These are phyloP conservation scores for Chironomus striatipennis DNA, from an alignment of 1,140 invertebrate species.

Conservation along the genomic window DNA sequence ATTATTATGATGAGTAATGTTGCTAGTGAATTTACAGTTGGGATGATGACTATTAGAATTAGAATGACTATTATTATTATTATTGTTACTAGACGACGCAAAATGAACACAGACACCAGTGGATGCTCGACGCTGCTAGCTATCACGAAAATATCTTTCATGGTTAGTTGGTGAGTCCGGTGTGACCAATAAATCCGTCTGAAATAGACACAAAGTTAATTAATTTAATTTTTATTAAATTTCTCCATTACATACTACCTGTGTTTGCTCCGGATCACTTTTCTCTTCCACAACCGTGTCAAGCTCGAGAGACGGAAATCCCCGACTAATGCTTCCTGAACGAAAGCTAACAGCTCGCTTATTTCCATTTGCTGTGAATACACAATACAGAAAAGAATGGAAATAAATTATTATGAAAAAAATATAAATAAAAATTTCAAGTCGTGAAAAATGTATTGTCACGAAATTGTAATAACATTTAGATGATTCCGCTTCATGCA, in stretches of 20 bases:
- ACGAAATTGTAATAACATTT: background rate
- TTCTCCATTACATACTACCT: slow-evolving; percentile 31
- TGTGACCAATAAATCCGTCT: slow-evolving; percentile 24
- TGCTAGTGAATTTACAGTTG: background rate
- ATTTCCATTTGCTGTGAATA: slow-evolving; percentile 42
- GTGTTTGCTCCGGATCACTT: slow-evolving; percentile 61
- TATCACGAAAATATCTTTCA: slow-evolving; percentile 9
- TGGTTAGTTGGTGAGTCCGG: slow-evolving; percentile 23
- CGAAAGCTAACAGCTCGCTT: slow-evolving; percentile 55
- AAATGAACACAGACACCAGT: background rate
- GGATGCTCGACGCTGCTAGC: slow-evolving; percentile 17
- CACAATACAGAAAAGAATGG: too few species aligned
- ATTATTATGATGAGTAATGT: background rate
- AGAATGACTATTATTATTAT: background rate
- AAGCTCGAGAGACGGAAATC: slow-evolving; percentile 62
- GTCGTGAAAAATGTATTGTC: background rate
- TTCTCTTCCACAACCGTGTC: slow-evolving; percentile 74
- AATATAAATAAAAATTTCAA: background rate
- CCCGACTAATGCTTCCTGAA: slow-evolving; percentile 52
- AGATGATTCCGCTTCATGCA: background rate
- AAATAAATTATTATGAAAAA: too few species aligned
- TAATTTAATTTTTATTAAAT: background rate
- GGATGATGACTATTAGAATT: background rate
- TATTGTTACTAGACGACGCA: background rate
- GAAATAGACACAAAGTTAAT: background rate